A percentile compares a stretch with the other conserved stretches of the same genome.
phyloP scores from a whole-genome alignment of 1,140 invertebrate genomes.

The Drosophila erecta region DNA sequence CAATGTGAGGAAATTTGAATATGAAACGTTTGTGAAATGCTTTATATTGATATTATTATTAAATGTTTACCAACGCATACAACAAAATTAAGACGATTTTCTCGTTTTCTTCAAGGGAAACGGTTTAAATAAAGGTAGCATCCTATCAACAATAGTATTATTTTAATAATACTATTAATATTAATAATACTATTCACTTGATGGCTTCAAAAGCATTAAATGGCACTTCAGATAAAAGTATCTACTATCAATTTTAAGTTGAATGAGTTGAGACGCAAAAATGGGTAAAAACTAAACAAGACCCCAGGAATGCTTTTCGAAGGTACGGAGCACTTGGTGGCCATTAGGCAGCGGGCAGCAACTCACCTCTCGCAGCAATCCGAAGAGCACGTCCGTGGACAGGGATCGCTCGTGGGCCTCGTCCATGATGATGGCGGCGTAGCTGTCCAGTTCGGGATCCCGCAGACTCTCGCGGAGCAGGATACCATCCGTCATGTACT shows the following conservation, averaged over 20 bases:
- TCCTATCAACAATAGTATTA: not conserved
- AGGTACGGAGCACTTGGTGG: not conserved
- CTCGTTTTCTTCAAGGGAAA: not conserved
- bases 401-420: constrained; percentile 99
- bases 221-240: constrained; percentile 7
- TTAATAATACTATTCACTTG: too few species aligned
- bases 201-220: not conserved
- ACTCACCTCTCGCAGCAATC: constrained; percentile 95
- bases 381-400: constrained; percentile 99
- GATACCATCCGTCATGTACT: constrained; percentile 99
- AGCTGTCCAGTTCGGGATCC: constrained; percentile 97
- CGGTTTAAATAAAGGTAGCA: not conserved
- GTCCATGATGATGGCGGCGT: constrained; percentile 99
- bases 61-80: constrained; percentile 69
- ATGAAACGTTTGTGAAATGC: constrained; percentile 73
- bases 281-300: too few species aligned
- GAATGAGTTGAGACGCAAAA: not conserved
- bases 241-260: not conserved
- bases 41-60: constrained; percentile 79
- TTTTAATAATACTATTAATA: not conserved
- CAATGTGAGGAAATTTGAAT: constrained; percentile 62
- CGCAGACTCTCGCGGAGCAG: constrained; percentile 96
- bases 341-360: not conserved
- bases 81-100: not conserved
- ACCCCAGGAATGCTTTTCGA: too few species aligned